These are phyloP conservation scores for Nesidiocoris tenuis DNA, from an alignment of 2,888 invertebrate genomes.

Conservation along the genomic window DNA sequence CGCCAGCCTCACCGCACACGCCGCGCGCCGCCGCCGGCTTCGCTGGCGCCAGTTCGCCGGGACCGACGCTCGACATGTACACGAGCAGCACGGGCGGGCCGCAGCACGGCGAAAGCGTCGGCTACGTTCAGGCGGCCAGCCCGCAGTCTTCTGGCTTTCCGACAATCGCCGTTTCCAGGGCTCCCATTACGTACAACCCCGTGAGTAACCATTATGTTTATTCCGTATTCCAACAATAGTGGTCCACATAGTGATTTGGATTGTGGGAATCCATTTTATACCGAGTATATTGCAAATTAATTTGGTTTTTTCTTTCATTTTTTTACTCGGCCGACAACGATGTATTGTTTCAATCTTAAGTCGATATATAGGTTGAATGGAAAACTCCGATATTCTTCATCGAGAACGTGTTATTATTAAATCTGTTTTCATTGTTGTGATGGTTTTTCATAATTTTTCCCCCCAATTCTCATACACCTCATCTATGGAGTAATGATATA, in stretches of 20 bases:
- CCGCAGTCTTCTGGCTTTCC: conserved; percentile 92
- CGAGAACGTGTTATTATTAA: too few relatives aligned
- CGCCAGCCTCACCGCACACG: conserved; percentile 77
- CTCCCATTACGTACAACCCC: conserved; percentile 90
- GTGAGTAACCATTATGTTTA: conserved; percentile 61
- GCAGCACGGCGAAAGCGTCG: conserved; percentile 60
- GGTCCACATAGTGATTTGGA: not conserved
- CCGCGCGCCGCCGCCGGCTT: conserved; percentile 71
- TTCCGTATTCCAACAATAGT: not conserved
- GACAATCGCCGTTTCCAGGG: conserved; percentile 89
- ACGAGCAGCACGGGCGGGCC: conserved; percentile 79
- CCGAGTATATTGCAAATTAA: too few relatives aligned
- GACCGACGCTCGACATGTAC: conserved; percentile 84
- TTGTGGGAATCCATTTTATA: too few relatives aligned
- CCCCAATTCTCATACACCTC: too few relatives aligned
- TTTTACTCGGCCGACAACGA: too few relatives aligned
- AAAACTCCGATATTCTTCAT: too few relatives aligned
- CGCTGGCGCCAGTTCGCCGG: conserved; percentile 88
- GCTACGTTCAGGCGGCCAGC: conserved; percentile 94
- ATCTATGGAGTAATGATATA: too few relatives aligned
- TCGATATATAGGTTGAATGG: too few relatives aligned
- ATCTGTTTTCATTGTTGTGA: too few relatives aligned
- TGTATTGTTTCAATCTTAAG: too few relatives aligned
- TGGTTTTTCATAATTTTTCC: too few relatives aligned
- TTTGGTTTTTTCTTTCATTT: too few relatives aligned